Evolutionary conservation across 2,888 invertebrate species (phyloP), one percentile per base, ranked within the genome.

Genomic region (Macaria notata): DNA sequence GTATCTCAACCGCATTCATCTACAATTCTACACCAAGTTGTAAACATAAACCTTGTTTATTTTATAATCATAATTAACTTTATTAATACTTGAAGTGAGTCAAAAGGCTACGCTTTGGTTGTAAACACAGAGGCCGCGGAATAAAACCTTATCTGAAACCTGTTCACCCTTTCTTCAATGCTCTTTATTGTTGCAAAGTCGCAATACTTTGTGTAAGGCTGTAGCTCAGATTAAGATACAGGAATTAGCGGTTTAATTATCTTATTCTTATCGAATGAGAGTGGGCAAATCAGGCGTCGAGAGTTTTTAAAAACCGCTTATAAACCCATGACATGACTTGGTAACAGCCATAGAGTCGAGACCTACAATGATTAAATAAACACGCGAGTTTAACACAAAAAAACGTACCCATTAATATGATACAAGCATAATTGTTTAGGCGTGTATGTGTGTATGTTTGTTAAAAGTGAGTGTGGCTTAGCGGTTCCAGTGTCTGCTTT

Each of bases 111-210:
- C 54, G 61, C 52, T 63, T 52, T 33, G 60, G 64, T 69, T 70
- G 72, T 62, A 73, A 72, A 71, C 72, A 66, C 65, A 64, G 69
- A 58, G 49, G 63, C 66, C 64, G 58, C 66, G 67, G 67, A 76
- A 78, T 75, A 76, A 76, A 80, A 73, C 76, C 76, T 83, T 84
- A 83, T 84, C 83, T 78, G 66, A 66, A 71, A 66, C 59, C 57
- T 59, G 64, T 70, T 69, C 73, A 78, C 76, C 79, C 76, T 81
- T 83, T 72, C 79, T 75, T 84, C 78, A 77, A 76, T 78, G 79
- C 71, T 76, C 73, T 82, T 84, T 84, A 83, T 83, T 79, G 76
- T 75, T 69, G 73, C 72, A 75, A 76, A 80, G 75, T 75, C 71
- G 65, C 73, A 73, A 82, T 77, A 81, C 81, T 85, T 83, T 83